phyloP scores from a whole-genome alignment of 2,888 invertebrate species.

The Apantesis nais region DNA sequence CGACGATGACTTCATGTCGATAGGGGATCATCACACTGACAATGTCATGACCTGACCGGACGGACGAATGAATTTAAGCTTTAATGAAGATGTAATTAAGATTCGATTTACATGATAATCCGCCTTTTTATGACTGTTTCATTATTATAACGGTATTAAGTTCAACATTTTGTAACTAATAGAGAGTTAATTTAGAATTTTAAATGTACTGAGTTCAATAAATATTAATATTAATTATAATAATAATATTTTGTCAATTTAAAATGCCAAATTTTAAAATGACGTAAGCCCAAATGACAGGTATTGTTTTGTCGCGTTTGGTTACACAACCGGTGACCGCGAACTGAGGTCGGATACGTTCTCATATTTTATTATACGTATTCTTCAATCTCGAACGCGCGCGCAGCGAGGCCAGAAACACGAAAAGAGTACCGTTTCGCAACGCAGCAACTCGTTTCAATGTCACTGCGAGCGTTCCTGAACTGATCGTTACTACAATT shows the following conservation, averaged over 20 bases:
- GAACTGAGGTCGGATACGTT: slow-evolving; percentile 82
- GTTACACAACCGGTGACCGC: slow-evolving; percentile 82
- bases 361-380: slow-evolving; percentile 83
- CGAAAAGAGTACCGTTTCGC: slow-evolving; percentile 83
- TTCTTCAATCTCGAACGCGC: slow-evolving; percentile 79
- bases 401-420: slow-evolving; percentile 70
- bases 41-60: slow-evolving; percentile 65
- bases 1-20: slow-evolving; percentile 73
- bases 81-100: slow-evolving; percentile 29
- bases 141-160: not conserved
- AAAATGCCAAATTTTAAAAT: slow-evolving; percentile 55
- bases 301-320: slow-evolving; percentile 76
- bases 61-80: slow-evolving; percentile 34
- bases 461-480: slow-evolving; percentile 75
- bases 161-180: not conserved
- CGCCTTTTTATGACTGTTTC: slow-evolving; percentile 16
- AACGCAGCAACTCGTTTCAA: slow-evolving; percentile 77
- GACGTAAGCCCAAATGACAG: slow-evolving; percentile 63
- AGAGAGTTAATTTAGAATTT: not conserved
- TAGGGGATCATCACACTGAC: slow-evolving; percentile 62
- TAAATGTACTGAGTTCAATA: not conserved
- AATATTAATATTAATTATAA: slow-evolving; percentile 42
- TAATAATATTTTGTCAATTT: slow-evolving; percentile 55
- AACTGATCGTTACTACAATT: slow-evolving; percentile 40
- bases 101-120: slow-evolving; percentile 21